Conservation (phyloP, 1,140 invertebrate species). For the Cryptotermes secundus region DNA sequence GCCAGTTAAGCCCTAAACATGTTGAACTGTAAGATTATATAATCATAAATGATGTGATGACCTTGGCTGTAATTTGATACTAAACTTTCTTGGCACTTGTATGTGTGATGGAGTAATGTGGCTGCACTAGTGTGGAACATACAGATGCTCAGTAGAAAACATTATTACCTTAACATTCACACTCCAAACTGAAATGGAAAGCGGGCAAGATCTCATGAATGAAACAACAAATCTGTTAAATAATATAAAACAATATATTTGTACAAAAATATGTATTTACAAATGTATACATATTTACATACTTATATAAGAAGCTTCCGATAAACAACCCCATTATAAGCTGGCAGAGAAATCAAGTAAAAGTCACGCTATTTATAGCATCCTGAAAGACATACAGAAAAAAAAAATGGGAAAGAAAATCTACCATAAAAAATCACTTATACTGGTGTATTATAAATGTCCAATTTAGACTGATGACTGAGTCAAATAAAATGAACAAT, state of each 20-base stretch:
- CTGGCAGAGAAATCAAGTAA: neutral
- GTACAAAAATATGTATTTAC: constrained; percentile 6
- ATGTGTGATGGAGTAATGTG: no score
- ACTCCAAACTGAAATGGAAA: no score
- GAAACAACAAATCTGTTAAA: neutral
- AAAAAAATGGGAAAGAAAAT: neutral
- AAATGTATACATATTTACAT: constrained; percentile 12
- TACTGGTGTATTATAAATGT: neutral
- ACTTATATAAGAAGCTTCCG: neutral
- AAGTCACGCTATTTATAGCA: neutral
- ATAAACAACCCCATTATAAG: neutral
- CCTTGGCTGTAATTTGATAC: no score
- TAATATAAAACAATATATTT: neutral
- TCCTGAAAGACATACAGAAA: neutral
- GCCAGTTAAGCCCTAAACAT: no score
- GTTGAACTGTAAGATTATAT: no score
- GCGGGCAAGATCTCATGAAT: no score
- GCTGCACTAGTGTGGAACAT: no score
- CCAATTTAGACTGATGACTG: neutral
- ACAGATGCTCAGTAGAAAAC: no score
- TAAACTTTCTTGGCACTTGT: no score
- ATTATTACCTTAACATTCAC: no score
- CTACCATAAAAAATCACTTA: neutral
- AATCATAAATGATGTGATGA: no score
- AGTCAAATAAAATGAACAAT: neutral